phyloP scores from a whole-genome alignment of 35 echinoderm and acorn worm genomes.

The Stichopus chloronotus region DNA sequence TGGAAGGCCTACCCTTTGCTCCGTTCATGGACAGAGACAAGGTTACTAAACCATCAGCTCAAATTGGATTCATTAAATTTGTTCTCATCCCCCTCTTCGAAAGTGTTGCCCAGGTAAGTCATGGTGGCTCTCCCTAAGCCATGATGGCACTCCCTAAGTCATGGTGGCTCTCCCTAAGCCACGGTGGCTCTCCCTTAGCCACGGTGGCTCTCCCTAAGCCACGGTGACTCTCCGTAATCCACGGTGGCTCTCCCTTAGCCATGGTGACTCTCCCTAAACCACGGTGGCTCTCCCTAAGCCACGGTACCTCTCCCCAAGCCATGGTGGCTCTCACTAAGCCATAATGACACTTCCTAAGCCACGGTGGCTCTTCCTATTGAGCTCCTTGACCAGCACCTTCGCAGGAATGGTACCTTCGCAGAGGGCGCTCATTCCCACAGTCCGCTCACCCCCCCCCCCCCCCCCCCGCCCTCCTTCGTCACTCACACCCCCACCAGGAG shows the following conservation, averaged over 20 bases:
- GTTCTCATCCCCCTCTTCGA: constrained; percentile 91
- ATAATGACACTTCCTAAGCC: no score
- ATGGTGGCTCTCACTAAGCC: no score
- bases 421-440: no score
- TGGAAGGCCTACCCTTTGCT: constrained; percentile 86
- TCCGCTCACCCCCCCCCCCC: no score
- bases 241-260: background rate
- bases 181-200: background rate
- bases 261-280: background rate
- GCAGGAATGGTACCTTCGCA: no score
- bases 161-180: background rate
- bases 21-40: constrained; percentile 96
- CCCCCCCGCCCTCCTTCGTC: no score
- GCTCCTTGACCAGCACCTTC: no score
- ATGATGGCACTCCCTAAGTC: background rate
- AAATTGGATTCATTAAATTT: constrained; percentile 94
- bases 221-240: background rate
- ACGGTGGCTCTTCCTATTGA: no score
- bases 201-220: background rate
- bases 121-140: background rate
- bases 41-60: constrained; percentile 87
- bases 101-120: constrained; percentile 76
- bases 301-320: no score
- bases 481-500: background rate
- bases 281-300: no score